A percentile compares a stretch with the other conserved stretches of the same genome.
Conservation (phyloP, 1,140 invertebrate genomes). For the Lepidurus couesii region DNA sequence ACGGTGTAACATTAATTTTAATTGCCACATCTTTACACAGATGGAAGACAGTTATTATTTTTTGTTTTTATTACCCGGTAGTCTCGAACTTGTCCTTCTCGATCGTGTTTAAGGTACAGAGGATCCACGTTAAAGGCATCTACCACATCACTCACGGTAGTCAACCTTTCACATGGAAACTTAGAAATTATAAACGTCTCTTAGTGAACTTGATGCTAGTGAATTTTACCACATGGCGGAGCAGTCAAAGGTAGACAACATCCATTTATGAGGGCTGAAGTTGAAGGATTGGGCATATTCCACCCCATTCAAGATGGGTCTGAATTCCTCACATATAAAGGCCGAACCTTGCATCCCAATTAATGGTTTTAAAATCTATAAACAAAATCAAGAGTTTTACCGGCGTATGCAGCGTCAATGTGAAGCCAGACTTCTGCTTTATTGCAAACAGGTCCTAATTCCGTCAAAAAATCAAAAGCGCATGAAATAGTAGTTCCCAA, state of each 20-base stretch:
- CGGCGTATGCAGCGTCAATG: constrained; percentile 90
- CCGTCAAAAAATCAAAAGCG: constrained; percentile 78
- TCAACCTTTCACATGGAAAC: too few relatives aligned
- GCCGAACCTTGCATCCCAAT: constrained; percentile 56
- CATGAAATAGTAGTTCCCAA: constrained; percentile 85
- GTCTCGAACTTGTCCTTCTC: constrained; percentile 49
- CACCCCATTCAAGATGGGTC: constrained; percentile 69
- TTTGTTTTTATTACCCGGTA: constrained; percentile 46
- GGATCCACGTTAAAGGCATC: constrained; percentile 58
- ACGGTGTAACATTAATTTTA: too few relatives aligned
- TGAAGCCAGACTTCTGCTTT: constrained; percentile 80
- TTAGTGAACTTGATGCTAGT: too few relatives aligned
- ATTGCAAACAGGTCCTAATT: constrained; percentile 73
- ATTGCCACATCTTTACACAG: constrained; percentile 41
- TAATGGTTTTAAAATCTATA: too few relatives aligned
- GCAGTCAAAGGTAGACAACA: constrained; percentile 87
- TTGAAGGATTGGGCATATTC: constrained; percentile 80
- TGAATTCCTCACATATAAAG: constrained; percentile 84
- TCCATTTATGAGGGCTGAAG: constrained; percentile 88
- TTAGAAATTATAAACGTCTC: too few relatives aligned
- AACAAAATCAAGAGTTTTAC: constrained; percentile 40
- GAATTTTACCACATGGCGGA: constrained; percentile 65
- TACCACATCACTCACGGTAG: constrained; percentile 42
- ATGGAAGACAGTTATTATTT: background rate
- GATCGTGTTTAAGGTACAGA: constrained; percentile 51